Conservation (phyloP, 2,888 invertebrate genomes). For the Drosophila stalkeri region DNA sequence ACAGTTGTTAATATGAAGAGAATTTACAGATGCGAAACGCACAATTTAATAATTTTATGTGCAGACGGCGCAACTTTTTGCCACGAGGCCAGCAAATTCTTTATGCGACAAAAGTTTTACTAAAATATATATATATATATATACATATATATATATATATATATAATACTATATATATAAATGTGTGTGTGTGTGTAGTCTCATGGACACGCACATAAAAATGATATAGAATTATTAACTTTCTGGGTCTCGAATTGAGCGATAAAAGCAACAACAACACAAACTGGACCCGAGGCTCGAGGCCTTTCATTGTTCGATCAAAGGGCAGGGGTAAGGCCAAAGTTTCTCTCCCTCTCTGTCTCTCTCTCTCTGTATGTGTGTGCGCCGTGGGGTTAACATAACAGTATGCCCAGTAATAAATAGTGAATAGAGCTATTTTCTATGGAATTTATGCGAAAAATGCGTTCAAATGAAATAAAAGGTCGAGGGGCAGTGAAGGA, state of each 20-base stretch:
- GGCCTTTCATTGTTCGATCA: constrained; percentile 20
- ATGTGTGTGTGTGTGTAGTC: constrained; percentile 4
- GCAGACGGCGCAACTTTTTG: constrained; percentile 35
- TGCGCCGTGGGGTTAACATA: constrained; percentile 15
- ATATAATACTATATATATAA: too few species aligned
- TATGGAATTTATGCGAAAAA: constrained; percentile 66
- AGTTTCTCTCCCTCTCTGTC: not conserved
- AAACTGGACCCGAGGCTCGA: constrained; percentile 17
- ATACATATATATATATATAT: not conserved
- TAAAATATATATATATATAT: not conserved
- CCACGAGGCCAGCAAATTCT: constrained; percentile 32
- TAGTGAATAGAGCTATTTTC: constrained; percentile 72
- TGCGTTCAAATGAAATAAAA: constrained; percentile 48
- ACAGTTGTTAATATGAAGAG: constrained; percentile 26
- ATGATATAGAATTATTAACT: constrained; percentile 75
- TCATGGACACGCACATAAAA: constrained; percentile 44
- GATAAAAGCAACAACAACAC: constrained; percentile 43
- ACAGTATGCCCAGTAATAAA: constrained; percentile 57
- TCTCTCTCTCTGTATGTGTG: not conserved
- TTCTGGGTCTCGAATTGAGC: constrained; percentile 39
- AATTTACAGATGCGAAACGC: constrained; percentile 44
- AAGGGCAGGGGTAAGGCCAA: not conserved
- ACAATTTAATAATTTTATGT: constrained; percentile 55
- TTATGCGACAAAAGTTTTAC: constrained; percentile 49
- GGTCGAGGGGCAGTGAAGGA: constrained; percentile 10